Percentiles rank a stretch among this genome's conserved stretches.
These are phyloP conservation scores for Triplophysa rosa DNA, from an alignment of 2,113 vertebrate species.

Conservation along the genomic window DNA sequence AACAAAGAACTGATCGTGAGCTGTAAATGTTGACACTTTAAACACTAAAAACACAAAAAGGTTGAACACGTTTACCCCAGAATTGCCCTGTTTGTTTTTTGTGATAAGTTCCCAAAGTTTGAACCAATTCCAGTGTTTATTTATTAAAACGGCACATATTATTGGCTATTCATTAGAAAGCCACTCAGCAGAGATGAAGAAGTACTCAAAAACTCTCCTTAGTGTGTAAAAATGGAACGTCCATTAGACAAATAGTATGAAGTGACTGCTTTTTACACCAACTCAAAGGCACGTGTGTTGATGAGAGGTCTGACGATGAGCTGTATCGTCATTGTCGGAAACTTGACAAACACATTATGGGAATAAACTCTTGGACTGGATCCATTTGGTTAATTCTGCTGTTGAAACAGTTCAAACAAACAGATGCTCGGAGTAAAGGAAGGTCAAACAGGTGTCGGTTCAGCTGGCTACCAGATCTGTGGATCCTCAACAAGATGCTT, in stretches of 20 bases:
- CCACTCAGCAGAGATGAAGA: constrained; percentile 42
- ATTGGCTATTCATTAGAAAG: constrained; percentile 47
- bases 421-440: constrained; percentile 38
- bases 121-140: constrained; percentile 38
- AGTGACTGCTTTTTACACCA: constrained; percentile 21
- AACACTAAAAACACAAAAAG: constrained; percentile 25
- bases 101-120: constrained; percentile 3
- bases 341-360: constrained; percentile 57
- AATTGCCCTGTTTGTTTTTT: neutral
- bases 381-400: constrained; percentile 66
- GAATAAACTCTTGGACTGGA: constrained; percentile 65
- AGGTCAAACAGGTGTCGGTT: constrained; percentile 6
- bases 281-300: constrained; percentile 23
- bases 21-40: constrained; percentile 27
- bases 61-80: neutral
- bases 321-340: constrained; percentile 51
- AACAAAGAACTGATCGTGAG: constrained; percentile 24
- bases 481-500: neutral
- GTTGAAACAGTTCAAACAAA: constrained; percentile 57
- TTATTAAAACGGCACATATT: constrained; percentile 42
- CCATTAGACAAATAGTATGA: constrained; percentile 48
- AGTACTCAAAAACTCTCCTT: constrained; percentile 35
- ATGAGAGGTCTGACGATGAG: constrained; percentile 32
- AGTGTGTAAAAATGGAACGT: constrained; percentile 40
- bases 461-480: constrained; percentile 29